Evolutionary conservation across 2,797 vertebrate genomes (phyloP), one percentile per base, ranked within the genome.

Genomic region (Malacoctenus gilli): DNA sequence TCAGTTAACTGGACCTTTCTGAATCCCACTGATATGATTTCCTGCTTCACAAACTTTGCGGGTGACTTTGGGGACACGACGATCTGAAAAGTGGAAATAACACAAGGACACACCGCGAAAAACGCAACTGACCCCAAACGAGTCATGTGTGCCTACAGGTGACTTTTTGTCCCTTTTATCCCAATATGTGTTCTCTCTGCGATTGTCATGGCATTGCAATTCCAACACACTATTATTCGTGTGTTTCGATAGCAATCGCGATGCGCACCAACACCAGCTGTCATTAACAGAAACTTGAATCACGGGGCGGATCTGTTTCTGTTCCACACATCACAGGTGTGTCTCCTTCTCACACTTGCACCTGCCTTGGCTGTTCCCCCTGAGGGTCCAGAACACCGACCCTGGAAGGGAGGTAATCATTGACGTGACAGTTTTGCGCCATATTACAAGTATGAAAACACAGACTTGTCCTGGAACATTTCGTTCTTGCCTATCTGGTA

Each of bases 351-450:
- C 21, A 61, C 22, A 28, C 55, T 44, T 59, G 16, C 12, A 28
- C 25, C 25, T 28, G 25, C 23, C 22, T 31, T 2, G 30, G 47
- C 4, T 0, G 16, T 9, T 11, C 22, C 31, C 13, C 34, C 6
- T 2, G 1, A 16, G 46, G 67, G 40, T 58, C 32, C 36, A 30
- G 39, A 8, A 16, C 36, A 16, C 32, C 40, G 5, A 4, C 44
- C 56, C 56, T 59, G 68, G 65, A 80, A 84, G 42, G n/a, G 61
- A 56, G 80, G 87, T 86, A 82, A 89, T 58, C 46, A 78, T 83
- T 61, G 61, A 77, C 37, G 21, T 77, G 79, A 77, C 69, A 59
- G 36, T 62, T 73, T 75, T 65, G 52, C 35, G 36, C 61, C 59
- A 65, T 74, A 64, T 58, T 28, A 28, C 6, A 28, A 68, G 86